Percentiles rank a stretch among this genome's conserved stretches.
Conservation (phyloP, 2,113 vertebrate species). For the Sander lucioperca region DNA sequence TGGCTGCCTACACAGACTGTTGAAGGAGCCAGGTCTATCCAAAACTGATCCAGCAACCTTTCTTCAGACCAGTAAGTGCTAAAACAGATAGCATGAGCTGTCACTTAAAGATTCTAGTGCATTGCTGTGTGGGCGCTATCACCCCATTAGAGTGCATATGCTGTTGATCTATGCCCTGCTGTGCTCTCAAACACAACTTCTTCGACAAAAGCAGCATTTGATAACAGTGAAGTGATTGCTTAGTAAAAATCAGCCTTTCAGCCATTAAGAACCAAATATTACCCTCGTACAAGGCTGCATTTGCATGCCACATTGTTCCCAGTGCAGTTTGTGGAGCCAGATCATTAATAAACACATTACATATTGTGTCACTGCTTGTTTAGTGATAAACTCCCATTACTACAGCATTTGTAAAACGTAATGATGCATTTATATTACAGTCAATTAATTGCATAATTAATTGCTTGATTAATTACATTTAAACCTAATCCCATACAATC, state of each 20-base stretch:
- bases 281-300: slow-evolving; percentile 13
- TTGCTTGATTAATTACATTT: slow-evolving; percentile 30
- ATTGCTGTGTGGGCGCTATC: slow-evolving; percentile 52
- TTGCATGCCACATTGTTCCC: slow-evolving; percentile 29
- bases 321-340: neutral
- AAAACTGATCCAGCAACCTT: slow-evolving; percentile 43
- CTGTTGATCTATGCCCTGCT: slow-evolving; percentile 55
- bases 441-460: slow-evolving; percentile 26
- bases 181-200: slow-evolving; percentile 44
- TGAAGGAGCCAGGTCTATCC: slow-evolving; percentile 36
- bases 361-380: slow-evolving; percentile 37
- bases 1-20: slow-evolving; percentile 41
- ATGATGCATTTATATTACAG: slow-evolving; percentile 28
- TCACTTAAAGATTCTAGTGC: slow-evolving; percentile 48
- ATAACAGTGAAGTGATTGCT: slow-evolving; percentile 56
- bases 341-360: slow-evolving; percentile 36
- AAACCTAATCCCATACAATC: slow-evolving; percentile 29
- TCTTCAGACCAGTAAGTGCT: slow-evolving; percentile 38
- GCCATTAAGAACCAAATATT: slow-evolving; percentile 17
- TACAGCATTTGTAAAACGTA: slow-evolving; percentile 37
- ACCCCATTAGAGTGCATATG: slow-evolving; percentile 42
- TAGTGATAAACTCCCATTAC: slow-evolving; percentile 37
- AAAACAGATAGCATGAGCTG: slow-evolving; percentile 47
- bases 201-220: slow-evolving; percentile 57
- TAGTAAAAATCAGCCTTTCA: slow-evolving; percentile 35